Evolutionary conservation across 2,113 vertebrate species (phyloP).

Genomic region (Passer domesticus): DNA sequence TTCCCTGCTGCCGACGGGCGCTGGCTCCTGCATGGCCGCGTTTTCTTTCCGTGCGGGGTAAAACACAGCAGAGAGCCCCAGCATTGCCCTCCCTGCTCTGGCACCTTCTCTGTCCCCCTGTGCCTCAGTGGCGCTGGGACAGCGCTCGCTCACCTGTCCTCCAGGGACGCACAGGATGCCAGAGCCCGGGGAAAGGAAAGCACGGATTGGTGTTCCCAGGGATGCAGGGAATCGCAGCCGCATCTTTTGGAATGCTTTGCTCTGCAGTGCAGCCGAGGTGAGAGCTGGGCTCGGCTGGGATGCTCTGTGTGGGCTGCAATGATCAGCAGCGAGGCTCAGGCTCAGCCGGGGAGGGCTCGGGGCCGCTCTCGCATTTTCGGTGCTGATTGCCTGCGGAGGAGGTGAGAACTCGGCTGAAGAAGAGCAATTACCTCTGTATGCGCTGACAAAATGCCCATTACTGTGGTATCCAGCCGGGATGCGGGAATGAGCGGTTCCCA

Average conservation of each 20-base stretch:
- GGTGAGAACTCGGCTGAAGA: constrained; percentile 38
- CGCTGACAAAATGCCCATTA: constrained; percentile 42
- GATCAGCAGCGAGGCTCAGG: neutral
- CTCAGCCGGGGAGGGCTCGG: neutral
- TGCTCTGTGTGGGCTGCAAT: neutral
- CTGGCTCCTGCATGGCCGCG: accelerated
- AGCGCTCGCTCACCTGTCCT: neutral
- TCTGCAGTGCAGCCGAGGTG: neutral
- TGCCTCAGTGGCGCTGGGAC: neutral
- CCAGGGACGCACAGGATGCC: accelerated
- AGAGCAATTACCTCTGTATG: constrained; percentile 19
- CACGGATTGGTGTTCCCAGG: neutral
- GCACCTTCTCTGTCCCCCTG: neutral
- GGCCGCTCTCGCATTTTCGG: neutral
- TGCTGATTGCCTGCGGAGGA: constrained; percentile 54
- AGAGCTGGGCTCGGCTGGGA: neutral
- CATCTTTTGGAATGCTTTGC: neutral
- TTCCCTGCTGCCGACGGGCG: neutral
- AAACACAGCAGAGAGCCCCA: neutral
- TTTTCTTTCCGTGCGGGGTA: accelerated
- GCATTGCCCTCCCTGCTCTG: neutral
- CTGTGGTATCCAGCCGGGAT: constrained; percentile 36
- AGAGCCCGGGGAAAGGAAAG: neutral
- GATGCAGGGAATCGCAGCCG: neutral
- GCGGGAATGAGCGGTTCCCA: neutral